Evolutionary conservation across 2,888 invertebrate genomes (phyloP).

Genomic region (Cephus spinipes): DNA sequence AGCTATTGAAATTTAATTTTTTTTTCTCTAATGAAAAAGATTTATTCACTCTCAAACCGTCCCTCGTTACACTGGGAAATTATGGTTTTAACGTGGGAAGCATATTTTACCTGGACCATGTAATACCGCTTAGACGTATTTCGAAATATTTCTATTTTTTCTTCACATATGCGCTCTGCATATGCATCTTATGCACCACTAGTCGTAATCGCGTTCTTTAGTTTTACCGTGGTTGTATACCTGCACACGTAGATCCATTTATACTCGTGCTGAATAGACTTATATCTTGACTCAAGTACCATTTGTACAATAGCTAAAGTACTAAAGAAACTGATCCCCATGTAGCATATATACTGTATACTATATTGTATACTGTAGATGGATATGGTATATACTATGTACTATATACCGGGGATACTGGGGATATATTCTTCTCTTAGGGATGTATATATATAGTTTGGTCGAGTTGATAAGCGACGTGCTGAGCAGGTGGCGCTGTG

Average conservation of each 20-base stretch:
- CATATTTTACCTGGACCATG: background rate
- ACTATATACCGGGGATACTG: background rate
- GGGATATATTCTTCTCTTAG: background rate
- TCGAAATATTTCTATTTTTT: background rate
- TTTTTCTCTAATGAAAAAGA: too few relatives aligned
- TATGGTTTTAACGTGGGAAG: background rate
- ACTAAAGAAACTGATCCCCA: background rate
- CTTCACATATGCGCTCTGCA: background rate
- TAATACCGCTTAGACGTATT: background rate
- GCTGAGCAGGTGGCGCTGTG: constrained; percentile 26
- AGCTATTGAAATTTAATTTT: background rate
- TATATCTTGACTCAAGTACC: background rate
- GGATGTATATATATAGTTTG: background rate
- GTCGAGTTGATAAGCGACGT: background rate
- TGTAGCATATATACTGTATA: background rate
- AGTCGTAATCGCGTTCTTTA: background rate
- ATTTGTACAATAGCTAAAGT: background rate
- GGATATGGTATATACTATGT: background rate
- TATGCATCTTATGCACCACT: too few relatives aligned
- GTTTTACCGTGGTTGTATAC: background rate
- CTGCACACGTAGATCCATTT: background rate
- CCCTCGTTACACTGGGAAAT: background rate
- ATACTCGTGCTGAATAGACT: background rate
- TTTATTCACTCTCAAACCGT: background rate
- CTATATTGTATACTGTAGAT: background rate